Percentiles rank a stretch among this genome's conserved stretches.
Conservation (phyloP, 2,113 vertebrate species). For the Thinocorus orbignyianus region DNA sequence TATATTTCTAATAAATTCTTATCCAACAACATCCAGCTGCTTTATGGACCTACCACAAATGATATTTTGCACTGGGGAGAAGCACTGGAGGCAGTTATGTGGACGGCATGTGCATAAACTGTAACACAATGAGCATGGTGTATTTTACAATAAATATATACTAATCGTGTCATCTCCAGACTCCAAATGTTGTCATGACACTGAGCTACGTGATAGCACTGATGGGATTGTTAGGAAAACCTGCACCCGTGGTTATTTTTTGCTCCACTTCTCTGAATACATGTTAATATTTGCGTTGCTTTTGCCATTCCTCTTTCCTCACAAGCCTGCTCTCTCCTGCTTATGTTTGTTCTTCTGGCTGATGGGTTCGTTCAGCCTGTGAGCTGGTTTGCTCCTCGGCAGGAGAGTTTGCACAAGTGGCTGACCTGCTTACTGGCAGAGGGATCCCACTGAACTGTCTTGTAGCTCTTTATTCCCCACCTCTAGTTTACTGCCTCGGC, state of each 20-base stretch:
- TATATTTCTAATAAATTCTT: slow-evolving; percentile 45
- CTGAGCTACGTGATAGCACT: neutral
- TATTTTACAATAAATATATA: slow-evolving; percentile 39
- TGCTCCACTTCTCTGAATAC: neutral
- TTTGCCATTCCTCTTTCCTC: neutral
- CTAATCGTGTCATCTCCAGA: neutral
- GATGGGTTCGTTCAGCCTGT: neutral
- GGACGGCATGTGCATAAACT: neutral
- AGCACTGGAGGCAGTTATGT: slow-evolving; percentile 11
- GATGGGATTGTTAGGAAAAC: neutral
- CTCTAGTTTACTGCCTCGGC: neutral
- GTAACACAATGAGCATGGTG: neutral
- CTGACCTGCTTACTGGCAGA: neutral
- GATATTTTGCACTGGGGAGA: slow-evolving; percentile 32
- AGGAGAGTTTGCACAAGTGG: neutral
- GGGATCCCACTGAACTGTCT: neutral
- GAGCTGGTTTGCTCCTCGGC: neutral
- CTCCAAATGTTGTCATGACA: neutral
- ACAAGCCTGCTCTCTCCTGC: neutral
- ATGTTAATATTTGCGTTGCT: neutral
- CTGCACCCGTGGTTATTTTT: neutral
- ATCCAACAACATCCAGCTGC: slow-evolving; percentile 57
- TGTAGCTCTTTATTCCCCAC: neutral
- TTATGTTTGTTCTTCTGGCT: neutral
- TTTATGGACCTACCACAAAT: slow-evolving; percentile 46